Conservation (phyloP, 2,888 invertebrate species). For the Acrobasis repandana region DNA sequence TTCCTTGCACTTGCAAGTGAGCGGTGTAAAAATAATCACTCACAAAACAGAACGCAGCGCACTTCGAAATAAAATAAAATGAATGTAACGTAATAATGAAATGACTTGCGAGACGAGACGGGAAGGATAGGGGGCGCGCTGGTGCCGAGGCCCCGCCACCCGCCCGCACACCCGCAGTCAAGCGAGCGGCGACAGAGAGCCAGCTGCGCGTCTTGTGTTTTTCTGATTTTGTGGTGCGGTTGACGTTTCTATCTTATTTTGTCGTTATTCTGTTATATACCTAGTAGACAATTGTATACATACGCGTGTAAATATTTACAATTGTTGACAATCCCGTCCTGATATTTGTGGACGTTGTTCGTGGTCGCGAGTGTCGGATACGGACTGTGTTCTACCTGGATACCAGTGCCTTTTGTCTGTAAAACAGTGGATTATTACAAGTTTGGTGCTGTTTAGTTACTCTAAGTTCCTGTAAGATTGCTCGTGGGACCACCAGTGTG, state of each 20-base stretch:
- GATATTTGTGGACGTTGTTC: constrained; percentile 47
- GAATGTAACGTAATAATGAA: constrained; percentile 66
- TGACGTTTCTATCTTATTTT: constrained; percentile 72
- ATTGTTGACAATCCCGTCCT: constrained; percentile 44
- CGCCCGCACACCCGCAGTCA: constrained; percentile 64
- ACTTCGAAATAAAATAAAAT: constrained; percentile 67
- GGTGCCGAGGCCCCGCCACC: constrained; percentile 49
- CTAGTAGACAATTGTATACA: constrained; percentile 57
- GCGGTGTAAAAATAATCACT: constrained; percentile 30
- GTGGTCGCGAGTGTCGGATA: constrained; percentile 47
- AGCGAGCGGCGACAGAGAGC: constrained; percentile 72
- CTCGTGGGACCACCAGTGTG: constrained; percentile 68
- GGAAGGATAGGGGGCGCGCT: constrained; percentile 67
- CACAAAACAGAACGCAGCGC: constrained; percentile 38
- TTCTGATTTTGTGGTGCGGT: constrained; percentile 75
- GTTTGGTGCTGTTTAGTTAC: constrained; percentile 64
- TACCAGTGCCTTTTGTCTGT: constrained; percentile 78
- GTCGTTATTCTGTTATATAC: constrained; percentile 56
- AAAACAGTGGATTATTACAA: constrained; percentile 70
- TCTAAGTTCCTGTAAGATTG: constrained; percentile 66
- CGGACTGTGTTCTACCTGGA: constrained; percentile 66
- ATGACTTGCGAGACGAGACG: constrained; percentile 70
- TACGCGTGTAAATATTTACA: constrained; percentile 58
- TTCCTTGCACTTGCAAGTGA: constrained; percentile 32
- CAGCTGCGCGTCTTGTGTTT: constrained; percentile 81